Evolutionary conservation across 2,113 vertebrate genomes (phyloP).

Genomic region (Halcyon malimbica): DNA sequence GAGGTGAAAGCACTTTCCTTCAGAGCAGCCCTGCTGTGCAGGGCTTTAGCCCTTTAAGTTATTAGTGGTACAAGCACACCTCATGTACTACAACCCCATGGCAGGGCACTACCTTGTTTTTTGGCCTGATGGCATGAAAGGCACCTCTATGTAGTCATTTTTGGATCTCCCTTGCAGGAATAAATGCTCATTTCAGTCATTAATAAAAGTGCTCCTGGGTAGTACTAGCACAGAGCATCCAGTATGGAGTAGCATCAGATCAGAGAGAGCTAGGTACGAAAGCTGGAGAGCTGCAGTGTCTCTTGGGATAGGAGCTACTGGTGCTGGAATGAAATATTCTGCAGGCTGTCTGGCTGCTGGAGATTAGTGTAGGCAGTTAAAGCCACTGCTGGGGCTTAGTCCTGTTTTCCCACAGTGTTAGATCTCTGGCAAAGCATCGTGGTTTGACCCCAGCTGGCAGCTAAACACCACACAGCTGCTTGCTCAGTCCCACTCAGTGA

Average conservation of each 20-base stretch:
- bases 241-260: background rate
- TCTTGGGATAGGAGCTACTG: background rate
- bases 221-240: background rate
- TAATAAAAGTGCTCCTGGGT: background rate
- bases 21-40: background rate
- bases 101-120: background rate
- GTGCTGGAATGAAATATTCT: background rate
- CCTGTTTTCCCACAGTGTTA: background rate
- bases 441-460: background rate
- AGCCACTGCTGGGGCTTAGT: background rate
- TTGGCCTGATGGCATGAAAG: background rate
- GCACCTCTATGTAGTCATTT: background rate
- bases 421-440: background rate
- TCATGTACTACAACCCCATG: fast-evolving
- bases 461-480: background rate
- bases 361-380: background rate
- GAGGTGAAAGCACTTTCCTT: background rate
- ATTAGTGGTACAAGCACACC: background rate
- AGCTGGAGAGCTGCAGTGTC: background rate
- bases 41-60: background rate
- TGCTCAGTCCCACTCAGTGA: background rate
- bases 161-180: background rate
- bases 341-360: background rate
- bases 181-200: background rate
- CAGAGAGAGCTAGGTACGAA: background rate